Evolutionary conservation across 92 coral and sea anemone species (phyloP), one percentile per base, ranked within the genome.

Genomic region (Siderastrea radians): DNA sequence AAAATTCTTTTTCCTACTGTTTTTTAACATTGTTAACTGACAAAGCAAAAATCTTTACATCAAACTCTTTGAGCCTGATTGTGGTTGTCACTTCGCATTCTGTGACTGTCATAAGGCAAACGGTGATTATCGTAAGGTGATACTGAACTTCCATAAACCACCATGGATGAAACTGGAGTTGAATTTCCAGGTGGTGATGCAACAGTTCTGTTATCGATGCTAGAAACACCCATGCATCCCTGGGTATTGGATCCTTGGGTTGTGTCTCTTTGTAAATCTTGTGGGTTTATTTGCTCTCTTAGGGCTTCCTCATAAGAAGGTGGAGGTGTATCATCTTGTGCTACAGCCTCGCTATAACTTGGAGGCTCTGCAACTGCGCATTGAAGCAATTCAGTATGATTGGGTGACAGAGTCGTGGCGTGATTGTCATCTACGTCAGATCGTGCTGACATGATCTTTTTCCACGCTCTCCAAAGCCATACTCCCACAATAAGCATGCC

Each of bases 401-500:
- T 88, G 13, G 96, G 90, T 3, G 90, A 69, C 1, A 91, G 70
- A 66, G 95, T 85, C 4, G 91, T 49, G n/a, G 91, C 84, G 8
- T 81, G 86, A 12, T 71, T 83, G 71, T 88, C 72, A 54, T 87
- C 91, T 16, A 82, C 26, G n/a, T 88, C 90, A 72, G 94, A 85
- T 50, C 96, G 79, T 38, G 93, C 93, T 10, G 90, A 85, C 17
- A 92, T 82, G 78, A 89, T 87, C 77, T 89, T 98, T 26, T 89
- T 90, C 99, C 99, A 98, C 7, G 95, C 96, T 55, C 92, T 83
- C 98, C 98, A 96, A 62, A 98, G 81, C 99, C 99, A 98, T 2
- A 95, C 81, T 1, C 96, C 99, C 83, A 98, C 93, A 7, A 98
- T 83, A 7, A 98, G 73, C 92, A 93, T 87, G 15, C 92, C 98